Evolutionary conservation across 2,797 vertebrate species (phyloP).

Genomic region (Micropoecilia bifurca): DNA sequence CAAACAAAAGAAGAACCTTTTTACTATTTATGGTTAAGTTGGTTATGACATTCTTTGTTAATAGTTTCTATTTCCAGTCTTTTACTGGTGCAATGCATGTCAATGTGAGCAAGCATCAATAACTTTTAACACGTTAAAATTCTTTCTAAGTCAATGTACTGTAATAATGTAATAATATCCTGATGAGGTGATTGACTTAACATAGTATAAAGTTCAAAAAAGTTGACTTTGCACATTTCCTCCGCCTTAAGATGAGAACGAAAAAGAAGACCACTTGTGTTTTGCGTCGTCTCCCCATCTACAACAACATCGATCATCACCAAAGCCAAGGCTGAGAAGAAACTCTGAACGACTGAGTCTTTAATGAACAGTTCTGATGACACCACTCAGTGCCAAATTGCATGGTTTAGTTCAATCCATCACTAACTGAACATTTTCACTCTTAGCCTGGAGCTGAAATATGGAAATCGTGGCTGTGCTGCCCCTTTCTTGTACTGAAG

Average conservation of each 20-base stretch:
- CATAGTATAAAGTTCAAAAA: no score
- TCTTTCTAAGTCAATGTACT: no score
- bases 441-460: constrained; percentile 53
- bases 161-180: no score
- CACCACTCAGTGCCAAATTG: constrained; percentile 62
- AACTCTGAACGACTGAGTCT: constrained; percentile 61
- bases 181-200: no score
- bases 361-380: constrained; percentile 67
- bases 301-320: constrained; percentile 2
- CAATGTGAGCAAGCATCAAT: no score
- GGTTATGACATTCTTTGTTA: no score
- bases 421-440: constrained; percentile 53
- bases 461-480: constrained; percentile 56
- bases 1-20: no score
- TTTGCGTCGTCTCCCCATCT: not conserved
- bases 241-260: not conserved
- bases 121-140: no score
- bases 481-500: constrained; percentile 51
- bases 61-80: no score
- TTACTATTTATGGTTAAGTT: no score
- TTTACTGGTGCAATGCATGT: no score
- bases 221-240: not conserved
- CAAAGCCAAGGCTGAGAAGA: constrained; percentile 25
- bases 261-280: not conserved
- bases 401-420: constrained; percentile 63